Percentiles rank a stretch among this genome's conserved stretches.
These are phyloP conservation scores for Pantelozetes paolii DNA, from an alignment of 2,888 invertebrate species.

Conservation along the genomic window DNA sequence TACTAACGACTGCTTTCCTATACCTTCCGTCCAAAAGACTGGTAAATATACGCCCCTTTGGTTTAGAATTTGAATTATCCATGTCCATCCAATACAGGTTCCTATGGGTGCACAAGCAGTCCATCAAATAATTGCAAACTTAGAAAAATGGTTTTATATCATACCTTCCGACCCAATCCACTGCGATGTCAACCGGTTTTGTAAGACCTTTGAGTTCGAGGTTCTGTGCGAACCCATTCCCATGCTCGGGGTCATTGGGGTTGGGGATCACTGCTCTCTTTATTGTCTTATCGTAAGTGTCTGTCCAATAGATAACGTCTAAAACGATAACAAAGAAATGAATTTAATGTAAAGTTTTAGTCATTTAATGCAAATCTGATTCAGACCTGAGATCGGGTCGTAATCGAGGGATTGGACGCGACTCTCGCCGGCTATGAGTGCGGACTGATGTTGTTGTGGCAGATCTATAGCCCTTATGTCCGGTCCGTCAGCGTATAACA, in stretches of 20 bases:
- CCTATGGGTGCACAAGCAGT: conserved; percentile 50
- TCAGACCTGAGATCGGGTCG: conserved; percentile 61
- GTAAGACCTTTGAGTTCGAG: conserved; percentile 70
- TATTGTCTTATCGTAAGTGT: conserved; percentile 81
- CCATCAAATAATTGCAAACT: background rate
- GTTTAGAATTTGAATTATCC: conserved; percentile 57
- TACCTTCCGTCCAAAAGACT: conserved; percentile 85
- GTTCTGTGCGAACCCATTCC: conserved; percentile 79
- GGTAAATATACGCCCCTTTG: conserved; percentile 70
- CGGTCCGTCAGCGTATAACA: conserved; percentile 72
- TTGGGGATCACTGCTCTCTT: conserved; percentile 81
- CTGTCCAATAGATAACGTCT: conserved; percentile 92
- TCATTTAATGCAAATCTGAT: conserved; percentile 39
- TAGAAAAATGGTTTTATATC: conserved; percentile 41
- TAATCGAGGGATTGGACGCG: conserved; percentile 87
- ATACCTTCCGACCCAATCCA: conserved; percentile 81
- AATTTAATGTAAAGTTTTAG: background rate
- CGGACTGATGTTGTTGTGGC: conserved; percentile 47
- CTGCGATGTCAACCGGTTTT: conserved; percentile 80
- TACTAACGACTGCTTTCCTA: conserved; percentile 68
- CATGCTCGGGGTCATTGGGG: conserved; percentile 60
- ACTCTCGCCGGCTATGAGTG: conserved; percentile 74
- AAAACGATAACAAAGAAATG: conserved; percentile 49
- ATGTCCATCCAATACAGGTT: conserved; percentile 92
- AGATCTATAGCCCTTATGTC: conserved; percentile 69